Evolutionary conservation across 1,140 invertebrate species (phyloP).

Genomic region (Gryon sp.): DNA sequence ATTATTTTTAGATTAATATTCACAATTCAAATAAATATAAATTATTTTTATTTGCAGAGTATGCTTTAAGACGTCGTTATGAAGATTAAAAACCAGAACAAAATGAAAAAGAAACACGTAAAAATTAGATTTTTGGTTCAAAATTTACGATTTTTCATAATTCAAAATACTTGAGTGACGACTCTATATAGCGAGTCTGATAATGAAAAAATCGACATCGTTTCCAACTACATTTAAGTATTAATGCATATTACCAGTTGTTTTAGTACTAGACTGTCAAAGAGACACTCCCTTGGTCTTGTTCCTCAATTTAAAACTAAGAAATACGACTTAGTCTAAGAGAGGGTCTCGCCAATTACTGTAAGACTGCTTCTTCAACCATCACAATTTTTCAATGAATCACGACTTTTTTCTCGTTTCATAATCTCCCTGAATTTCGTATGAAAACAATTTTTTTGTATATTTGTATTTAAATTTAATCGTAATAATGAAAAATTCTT

Average conservation of each 20-base stretch:
- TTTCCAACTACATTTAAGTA: constrained; percentile 64
- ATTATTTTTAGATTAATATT: too few relatives aligned
- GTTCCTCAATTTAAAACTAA: constrained; percentile 55
- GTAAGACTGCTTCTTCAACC: constrained; percentile 70
- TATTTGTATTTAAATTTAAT: constrained; percentile 3
- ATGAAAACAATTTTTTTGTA: constrained; percentile 35
- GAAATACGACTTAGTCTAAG: background rate
- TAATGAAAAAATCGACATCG: constrained; percentile 35
- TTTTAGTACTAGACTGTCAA: constrained; percentile 58
- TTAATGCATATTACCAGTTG: constrained; percentile 60
- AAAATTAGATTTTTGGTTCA: too few relatives aligned
- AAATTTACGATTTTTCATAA: too few relatives aligned
- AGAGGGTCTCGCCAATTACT: constrained; percentile 65
- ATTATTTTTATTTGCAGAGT: constrained; percentile 9
- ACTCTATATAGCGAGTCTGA: constrained; percentile 11
- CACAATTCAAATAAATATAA: too few relatives aligned
- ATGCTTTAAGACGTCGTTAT: constrained; percentile 25
- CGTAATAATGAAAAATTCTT: too few relatives aligned
- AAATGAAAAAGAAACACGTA: constrained; percentile 38
- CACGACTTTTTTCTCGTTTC: too few relatives aligned
- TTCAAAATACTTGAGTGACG: too few relatives aligned
- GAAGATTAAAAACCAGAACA: constrained; percentile 25
- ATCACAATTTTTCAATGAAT: constrained; percentile 8
- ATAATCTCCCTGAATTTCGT: too few relatives aligned
- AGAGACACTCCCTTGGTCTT: constrained; percentile 32